These are phyloP conservation scores for Chirona hameri DNA, from an alignment of 2,888 invertebrate genomes.

Conservation along the genomic window DNA sequence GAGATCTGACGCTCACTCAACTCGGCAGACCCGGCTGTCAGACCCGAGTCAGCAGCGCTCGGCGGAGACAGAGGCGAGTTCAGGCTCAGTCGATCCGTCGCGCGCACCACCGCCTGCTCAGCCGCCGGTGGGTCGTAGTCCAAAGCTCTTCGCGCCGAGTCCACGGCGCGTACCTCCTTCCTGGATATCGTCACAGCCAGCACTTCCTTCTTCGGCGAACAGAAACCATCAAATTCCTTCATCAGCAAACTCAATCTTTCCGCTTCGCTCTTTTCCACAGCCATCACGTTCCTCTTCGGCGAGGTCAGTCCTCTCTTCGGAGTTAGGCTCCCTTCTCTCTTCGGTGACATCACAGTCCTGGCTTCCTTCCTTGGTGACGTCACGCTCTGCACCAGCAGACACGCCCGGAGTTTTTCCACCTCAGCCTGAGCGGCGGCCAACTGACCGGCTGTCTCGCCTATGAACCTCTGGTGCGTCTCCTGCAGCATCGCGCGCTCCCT, in stretches of 20 bases:
- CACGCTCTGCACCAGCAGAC: neutral
- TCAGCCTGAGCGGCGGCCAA: neutral
- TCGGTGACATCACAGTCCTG: neutral
- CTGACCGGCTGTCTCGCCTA: neutral
- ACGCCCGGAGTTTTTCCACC: neutral
- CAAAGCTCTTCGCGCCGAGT: no score
- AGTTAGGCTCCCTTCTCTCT: neutral
- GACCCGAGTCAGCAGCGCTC: neutral
- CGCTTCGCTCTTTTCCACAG: no score
- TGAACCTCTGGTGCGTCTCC: neutral
- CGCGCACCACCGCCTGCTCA: neutral
- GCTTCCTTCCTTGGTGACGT: neutral
- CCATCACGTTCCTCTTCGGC: no score
- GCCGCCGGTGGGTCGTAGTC: neutral
- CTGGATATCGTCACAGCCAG: neutral
- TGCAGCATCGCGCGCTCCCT: neutral
- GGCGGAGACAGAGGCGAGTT: neutral
- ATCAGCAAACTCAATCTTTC: neutral
- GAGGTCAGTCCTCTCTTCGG: neutral
- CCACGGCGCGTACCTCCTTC: no score
- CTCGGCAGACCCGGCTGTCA: neutral
- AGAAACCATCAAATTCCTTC: neutral
- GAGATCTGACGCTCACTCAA: neutral
- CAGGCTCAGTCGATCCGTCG: neutral
- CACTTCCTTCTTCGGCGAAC: neutral